phyloP scores from a whole-genome alignment of 2,113 vertebrate genomes.

The Sclerurus mexicanus region DNA sequence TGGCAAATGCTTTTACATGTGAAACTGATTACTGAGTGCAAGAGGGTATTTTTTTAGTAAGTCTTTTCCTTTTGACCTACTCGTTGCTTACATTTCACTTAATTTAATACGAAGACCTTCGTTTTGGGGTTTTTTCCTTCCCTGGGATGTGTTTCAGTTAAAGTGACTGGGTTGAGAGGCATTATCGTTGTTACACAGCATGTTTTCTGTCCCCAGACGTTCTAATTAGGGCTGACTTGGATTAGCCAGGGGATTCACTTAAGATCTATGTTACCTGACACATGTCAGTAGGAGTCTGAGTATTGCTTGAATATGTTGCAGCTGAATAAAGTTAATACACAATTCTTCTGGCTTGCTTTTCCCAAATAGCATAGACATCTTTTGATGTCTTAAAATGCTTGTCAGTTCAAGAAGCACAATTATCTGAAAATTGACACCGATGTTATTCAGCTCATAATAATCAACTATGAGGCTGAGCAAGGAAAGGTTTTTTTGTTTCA shows the following conservation, averaged over 20 bases:
- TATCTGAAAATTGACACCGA: background rate
- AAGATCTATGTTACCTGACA: constrained; percentile 35
- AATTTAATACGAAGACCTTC: constrained; percentile 28
- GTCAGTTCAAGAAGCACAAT: background rate
- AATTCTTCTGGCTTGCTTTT: background rate
- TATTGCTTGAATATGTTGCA: constrained; percentile 5
- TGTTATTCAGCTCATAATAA: background rate
- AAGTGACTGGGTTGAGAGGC: background rate
- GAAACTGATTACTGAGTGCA: constrained; percentile 13
- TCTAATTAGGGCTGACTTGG: constrained; percentile 13
- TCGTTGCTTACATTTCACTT: background rate
- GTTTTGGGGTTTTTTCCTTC: background rate
- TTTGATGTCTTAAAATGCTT: background rate
- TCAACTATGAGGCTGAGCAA: background rate
- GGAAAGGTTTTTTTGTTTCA: background rate
- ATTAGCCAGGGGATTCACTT: constrained; percentile 29
- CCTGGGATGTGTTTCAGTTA: background rate
- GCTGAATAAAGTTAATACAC: background rate
- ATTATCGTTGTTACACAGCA: rapidly evolving
- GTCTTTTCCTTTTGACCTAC: constrained; percentile 41
- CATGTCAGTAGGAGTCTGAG: constrained; percentile 34
- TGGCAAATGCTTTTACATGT: background rate
- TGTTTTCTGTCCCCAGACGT: background rate
- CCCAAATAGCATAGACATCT: background rate
- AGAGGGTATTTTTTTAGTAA: background rate